Evolutionary conservation across 2,888 invertebrate species (phyloP).

Genomic region (Tipula vernalis): DNA sequence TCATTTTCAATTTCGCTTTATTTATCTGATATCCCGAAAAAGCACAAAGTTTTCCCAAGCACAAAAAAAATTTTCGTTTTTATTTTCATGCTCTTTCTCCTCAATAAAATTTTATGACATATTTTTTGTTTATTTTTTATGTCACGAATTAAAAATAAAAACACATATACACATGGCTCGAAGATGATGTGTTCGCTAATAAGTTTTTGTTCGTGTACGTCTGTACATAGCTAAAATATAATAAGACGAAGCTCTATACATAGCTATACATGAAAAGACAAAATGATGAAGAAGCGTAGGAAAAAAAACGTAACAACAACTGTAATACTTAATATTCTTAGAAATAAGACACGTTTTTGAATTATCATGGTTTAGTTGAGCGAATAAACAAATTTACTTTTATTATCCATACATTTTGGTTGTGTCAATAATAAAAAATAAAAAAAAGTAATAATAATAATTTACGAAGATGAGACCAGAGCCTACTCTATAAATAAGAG

Average conservation of each 20-base stretch:
- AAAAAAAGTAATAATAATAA: background rate
- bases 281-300: background rate
- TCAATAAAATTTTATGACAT: background rate
- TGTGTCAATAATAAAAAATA: background rate
- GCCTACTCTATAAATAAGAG: too few relatives aligned
- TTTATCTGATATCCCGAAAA: background rate
- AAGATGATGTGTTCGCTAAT: background rate
- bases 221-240: background rate
- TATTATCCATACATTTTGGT: background rate
- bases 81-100: background rate
- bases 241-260: background rate
- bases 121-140: background rate
- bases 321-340: background rate
- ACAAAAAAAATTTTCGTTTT: background rate
- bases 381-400: background rate
- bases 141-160: background rate
- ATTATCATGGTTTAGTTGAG: constrained; percentile 4
- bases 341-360: background rate
- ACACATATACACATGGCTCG: background rate
- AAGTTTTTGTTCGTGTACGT: background rate
- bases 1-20: background rate
- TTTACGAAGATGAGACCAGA: background rate
- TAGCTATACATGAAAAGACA: background rate
- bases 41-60: background rate
- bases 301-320: background rate